These are phyloP conservation scores for Deroplatys truncata DNA, from an alignment of 2,888 invertebrate genomes.

Conservation along the genomic window DNA sequence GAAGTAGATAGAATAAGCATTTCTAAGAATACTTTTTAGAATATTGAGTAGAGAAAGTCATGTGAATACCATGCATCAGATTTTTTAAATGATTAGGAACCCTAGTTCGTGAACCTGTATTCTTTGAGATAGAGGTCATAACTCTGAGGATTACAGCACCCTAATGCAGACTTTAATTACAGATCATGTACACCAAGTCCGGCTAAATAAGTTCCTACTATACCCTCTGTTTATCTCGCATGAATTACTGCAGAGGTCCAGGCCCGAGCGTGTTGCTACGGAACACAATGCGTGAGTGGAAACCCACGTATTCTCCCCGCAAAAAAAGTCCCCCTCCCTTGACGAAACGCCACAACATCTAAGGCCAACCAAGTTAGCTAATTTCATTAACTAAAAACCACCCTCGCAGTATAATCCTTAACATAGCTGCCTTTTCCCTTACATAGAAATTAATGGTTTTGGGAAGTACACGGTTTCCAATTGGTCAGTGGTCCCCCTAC, in stretches of 20 bases:
- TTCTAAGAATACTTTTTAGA: too few species aligned
- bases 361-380: not conserved
- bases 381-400: not conserved
- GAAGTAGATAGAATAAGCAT: too few species aligned
- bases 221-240: not conserved
- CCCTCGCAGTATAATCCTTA: not conserved
- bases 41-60: too few species aligned
- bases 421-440: not conserved
- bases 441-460: constrained; percentile 7
- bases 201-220: not conserved
- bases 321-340: not conserved
- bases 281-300: not conserved
- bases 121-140: too few species aligned
- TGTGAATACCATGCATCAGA: too few species aligned
- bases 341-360: not conserved
- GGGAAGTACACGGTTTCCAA: constrained; percentile 17
- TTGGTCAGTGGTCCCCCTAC: constrained; percentile 20
- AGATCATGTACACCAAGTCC: too few species aligned
- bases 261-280: not conserved
- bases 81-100: too few species aligned
- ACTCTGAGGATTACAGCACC: too few species aligned
- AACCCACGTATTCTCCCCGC: not conserved
- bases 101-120: too few species aligned
- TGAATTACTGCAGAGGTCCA: not conserved
- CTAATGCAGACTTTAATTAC: too few species aligned